phyloP scores from a whole-genome alignment of 2,113 vertebrate genomes.

The Atherinomorus stipes region DNA sequence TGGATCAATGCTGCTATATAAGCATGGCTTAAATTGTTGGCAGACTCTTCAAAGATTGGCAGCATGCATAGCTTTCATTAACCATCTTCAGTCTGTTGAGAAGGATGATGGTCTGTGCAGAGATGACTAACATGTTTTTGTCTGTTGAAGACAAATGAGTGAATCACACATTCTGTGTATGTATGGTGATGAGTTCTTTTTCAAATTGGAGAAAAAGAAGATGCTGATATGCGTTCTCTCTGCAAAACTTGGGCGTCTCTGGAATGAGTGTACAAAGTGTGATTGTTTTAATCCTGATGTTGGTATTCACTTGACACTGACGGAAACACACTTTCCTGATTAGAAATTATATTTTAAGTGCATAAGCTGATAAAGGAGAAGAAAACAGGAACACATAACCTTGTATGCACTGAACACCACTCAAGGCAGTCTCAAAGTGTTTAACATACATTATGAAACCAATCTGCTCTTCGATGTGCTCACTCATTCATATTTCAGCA shows the following conservation, averaged over 20 bases:
- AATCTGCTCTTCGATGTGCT: constrained; percentile 31
- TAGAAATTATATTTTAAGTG: constrained; percentile 11
- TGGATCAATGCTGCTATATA: background rate
- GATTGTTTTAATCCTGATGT: constrained; percentile 27
- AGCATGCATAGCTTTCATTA: background rate
- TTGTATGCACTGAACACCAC: constrained; percentile 12
- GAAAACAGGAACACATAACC: background rate
- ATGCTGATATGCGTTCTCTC: background rate
- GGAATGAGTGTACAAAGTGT: background rate
- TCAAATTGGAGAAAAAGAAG: background rate
- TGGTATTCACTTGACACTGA: background rate
- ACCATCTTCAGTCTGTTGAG: constrained; percentile 5
- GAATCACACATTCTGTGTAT: constrained; percentile 18
- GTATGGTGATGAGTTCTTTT: background rate
- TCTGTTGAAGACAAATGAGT: constrained; percentile 13
- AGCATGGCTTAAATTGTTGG: background rate
- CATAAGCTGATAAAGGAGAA: constrained; percentile 7
- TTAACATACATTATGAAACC: constrained; percentile 30
- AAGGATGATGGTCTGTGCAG: constrained; percentile 12
- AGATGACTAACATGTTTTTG: constrained; percentile 35
- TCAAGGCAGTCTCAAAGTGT: constrained; percentile 23
- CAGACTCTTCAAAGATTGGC: background rate
- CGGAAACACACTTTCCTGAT: background rate
- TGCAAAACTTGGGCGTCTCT: background rate
- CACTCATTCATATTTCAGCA: constrained; percentile 14